Percentiles rank a stretch among this genome's conserved stretches.
phyloP scores from a whole-genome alignment of 2,797 vertebrate genomes.

The Vultur gryphus region DNA sequence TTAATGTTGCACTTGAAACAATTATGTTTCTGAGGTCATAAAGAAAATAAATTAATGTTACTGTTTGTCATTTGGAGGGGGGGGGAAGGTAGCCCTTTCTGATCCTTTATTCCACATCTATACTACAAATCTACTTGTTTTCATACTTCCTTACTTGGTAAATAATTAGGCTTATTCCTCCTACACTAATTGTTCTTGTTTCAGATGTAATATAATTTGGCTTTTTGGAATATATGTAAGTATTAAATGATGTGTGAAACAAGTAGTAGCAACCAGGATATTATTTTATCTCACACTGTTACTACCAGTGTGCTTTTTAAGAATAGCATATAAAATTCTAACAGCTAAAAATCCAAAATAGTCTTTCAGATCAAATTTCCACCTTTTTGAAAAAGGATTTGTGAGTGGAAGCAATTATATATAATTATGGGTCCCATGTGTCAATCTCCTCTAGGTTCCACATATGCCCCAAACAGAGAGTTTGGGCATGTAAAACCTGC shows the following conservation, averaged over 20 bases:
- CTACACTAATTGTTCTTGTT: not conserved
- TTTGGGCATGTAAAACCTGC: not conserved
- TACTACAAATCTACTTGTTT: not conserved
- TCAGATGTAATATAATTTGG: not conserved
- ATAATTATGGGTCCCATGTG: not conserved
- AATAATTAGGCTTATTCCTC: not conserved
- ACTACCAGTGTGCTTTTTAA: not conserved
- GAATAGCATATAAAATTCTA: not conserved
- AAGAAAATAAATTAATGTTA: not conserved
- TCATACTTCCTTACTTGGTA: not conserved
- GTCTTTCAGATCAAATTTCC: not conserved
- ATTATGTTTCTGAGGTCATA: not conserved
- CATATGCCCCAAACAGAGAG: not conserved
- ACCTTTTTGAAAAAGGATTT: not conserved
- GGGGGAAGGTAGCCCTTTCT: fast-evolving
- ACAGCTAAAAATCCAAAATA: not conserved
- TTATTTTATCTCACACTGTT: not conserved
- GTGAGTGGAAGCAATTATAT: not conserved
- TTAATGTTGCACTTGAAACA: not conserved
- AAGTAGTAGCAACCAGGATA: not conserved
- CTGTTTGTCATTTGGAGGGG: not conserved
- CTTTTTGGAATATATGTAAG: not conserved
- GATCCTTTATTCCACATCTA: not conserved
- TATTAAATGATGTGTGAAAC: not conserved
- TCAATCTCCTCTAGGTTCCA: not conserved